Conservation (phyloP, 1,140 invertebrate genomes). For the Dendrolimus punctatus region DNA sequence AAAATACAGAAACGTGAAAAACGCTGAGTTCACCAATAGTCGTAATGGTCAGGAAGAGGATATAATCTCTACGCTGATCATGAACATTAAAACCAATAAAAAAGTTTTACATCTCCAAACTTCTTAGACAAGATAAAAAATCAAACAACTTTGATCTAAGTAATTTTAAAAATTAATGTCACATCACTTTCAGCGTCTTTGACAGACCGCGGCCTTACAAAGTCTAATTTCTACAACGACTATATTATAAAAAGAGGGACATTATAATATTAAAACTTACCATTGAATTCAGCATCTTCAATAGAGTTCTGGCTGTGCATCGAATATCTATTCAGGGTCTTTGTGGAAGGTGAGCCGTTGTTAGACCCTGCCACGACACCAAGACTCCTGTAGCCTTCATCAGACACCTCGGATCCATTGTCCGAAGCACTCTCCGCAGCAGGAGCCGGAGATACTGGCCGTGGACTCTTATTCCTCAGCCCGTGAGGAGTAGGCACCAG, state of each 20-base stretch:
- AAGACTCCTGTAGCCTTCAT: conserved; percentile 88
- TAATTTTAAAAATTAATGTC: too few species aligned
- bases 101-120: too few species aligned
- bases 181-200: too few species aligned
- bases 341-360: conserved; percentile 57
- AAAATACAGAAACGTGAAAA: too few species aligned
- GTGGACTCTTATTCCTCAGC: conserved; percentile 52
- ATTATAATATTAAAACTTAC: conserved; percentile 52
- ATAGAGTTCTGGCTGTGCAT: conserved; percentile 78
- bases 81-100: too few species aligned
- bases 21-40: too few species aligned
- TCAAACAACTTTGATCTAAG: too few species aligned
- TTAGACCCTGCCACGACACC: conserved; percentile 75
- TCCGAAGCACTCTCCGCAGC: conserved; percentile 78
- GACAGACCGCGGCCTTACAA: too few species aligned
- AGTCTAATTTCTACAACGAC: too few species aligned
- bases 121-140: too few species aligned
- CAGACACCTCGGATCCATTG: conserved; percentile 89
- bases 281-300: conserved; percentile 79
- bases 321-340: conserved; percentile 74
- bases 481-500: conserved; percentile 52
- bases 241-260: neutral
- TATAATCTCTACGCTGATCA: too few species aligned
- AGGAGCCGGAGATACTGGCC: conserved; percentile 55
- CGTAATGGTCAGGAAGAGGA: too few species aligned